Evolutionary conservation across 2,113 vertebrate genomes (phyloP), one percentile per base, ranked within the genome.

Genomic region (Hypomesus transpacificus): DNA sequence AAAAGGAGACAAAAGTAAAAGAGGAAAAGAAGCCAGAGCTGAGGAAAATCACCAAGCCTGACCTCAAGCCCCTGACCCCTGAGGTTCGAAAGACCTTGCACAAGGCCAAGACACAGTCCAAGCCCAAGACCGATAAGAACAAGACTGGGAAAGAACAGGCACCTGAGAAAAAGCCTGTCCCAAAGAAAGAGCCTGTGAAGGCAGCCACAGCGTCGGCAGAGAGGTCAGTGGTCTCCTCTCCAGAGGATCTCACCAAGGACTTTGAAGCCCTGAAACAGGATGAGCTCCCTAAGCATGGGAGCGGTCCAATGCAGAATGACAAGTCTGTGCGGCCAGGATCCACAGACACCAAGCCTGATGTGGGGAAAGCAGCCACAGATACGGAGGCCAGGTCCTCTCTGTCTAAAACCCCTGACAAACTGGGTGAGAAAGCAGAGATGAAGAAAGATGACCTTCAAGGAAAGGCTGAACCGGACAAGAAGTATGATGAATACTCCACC

Each of bases 231-330:
- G 84, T 96, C 17, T 98, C 97, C 57, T 96, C 97, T 6, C 97
- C 97, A 4, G 97, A 99, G 82, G 97, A 99, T 81, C 95, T 99
- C 53, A 98, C 96, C 5, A 94, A 95, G 78, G 96, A 98, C 87
- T 98, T 98, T 84, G 96, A 98, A 89, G 94, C 94, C 68, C 80
- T 99, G 79, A 96, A 92, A 84, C 85, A 86, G 2, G 94, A 96
- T 72, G 93, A 95, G 84, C 80, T 85, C 53, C 84, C 54, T 60
- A 85, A 87, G 76, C 79, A 70, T 3, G 83, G 87, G 67, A 70
- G 18, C n/a, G 81, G 79, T 50, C 68, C 68, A 0, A 51, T 62
- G 14, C 81, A 85, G 79, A 80, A 75, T 21, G 74, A 82, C 56
- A 74, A 77, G 18, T 70, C 66, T 77, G 77, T 79, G 8, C 71